These are phyloP conservation scores for Eristalinus sepulchralis DNA, from an alignment of 2,888 invertebrate species.

Conservation along the genomic window DNA sequence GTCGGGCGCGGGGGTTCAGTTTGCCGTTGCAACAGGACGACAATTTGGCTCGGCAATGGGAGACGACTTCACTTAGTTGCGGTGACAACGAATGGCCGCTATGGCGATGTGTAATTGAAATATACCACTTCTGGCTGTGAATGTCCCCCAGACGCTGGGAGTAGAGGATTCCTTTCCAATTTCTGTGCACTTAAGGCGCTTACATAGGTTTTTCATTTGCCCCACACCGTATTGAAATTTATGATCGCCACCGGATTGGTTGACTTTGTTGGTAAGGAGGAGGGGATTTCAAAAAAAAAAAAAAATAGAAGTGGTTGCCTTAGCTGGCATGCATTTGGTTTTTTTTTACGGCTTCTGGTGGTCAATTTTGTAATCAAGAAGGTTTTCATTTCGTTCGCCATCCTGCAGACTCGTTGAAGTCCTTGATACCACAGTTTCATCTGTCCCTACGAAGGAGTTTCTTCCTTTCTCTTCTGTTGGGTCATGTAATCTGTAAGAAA, in stretches of 20 bases:
- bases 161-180: slow-evolving; percentile 27
- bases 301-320: too few relatives aligned
- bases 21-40: neutral
- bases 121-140: slow-evolving; percentile 40
- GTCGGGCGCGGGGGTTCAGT: neutral
- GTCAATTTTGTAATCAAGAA: neutral
- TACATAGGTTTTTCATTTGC: slow-evolving; percentile 43
- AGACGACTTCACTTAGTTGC: slow-evolving; percentile 15
- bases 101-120: slow-evolving; percentile 56
- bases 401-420: too few relatives aligned
- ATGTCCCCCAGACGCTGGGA: neutral
- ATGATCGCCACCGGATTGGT: slow-evolving; percentile 9
- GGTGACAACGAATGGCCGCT: slow-evolving; percentile 11
- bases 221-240: slow-evolving; percentile 62
- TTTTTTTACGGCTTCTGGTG: neutral
- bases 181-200: slow-evolving; percentile 47
- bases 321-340: neutral
- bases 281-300: neutral
- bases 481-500: too few relatives aligned
- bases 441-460: too few relatives aligned
- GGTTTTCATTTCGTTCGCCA: too few relatives aligned
- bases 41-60: neutral
- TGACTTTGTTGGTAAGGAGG: neutral
- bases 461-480: too few relatives aligned
- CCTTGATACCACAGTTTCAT: too few relatives aligned